A percentile compares a stretch with the other conserved stretches of the same genome.
Conservation (phyloP, 2,797 vertebrate genomes). For the Myoxocephalus aenaeus region DNA sequence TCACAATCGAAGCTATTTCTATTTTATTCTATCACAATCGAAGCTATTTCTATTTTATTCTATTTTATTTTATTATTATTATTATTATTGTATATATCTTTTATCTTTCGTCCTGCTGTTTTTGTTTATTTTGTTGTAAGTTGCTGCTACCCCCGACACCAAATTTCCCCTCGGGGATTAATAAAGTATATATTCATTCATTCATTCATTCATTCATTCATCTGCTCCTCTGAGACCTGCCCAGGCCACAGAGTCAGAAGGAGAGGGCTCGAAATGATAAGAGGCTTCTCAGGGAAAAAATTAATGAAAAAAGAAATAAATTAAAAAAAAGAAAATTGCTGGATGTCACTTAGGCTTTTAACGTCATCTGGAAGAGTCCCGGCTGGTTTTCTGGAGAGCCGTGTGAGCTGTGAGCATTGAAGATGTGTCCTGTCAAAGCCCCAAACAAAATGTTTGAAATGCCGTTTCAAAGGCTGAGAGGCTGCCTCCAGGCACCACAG, state of each 20-base stretch:
- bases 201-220: too few species aligned
- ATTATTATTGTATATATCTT: too few species aligned
- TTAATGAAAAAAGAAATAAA: slow-evolving; percentile 21
- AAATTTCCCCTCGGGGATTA: too few species aligned
- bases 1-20: too few species aligned
- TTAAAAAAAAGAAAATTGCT: neutral
- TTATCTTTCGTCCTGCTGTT: too few species aligned
- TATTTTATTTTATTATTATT: too few species aligned
- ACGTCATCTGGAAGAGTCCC: slow-evolving; percentile 55
- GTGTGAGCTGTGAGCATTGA: slow-evolving; percentile 31
- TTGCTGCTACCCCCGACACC: too few species aligned
- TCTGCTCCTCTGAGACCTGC: slow-evolving; percentile 39
- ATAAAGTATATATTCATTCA: too few species aligned
- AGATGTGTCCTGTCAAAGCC: slow-evolving; percentile 67
- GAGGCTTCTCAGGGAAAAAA: slow-evolving; percentile 20
- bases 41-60: too few species aligned
- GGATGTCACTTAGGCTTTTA: slow-evolving; percentile 54
- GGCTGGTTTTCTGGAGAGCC: slow-evolving; percentile 30
- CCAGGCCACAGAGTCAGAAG: slow-evolving; percentile 30
- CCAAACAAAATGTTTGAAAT: slow-evolving; percentile 74
- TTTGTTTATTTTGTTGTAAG: too few species aligned
- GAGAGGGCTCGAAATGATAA: slow-evolving; percentile 21
- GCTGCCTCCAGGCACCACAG: slow-evolving; percentile 57
- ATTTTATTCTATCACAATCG: too few species aligned
- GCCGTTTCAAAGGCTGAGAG: slow-evolving; percentile 65